These are phyloP conservation scores for honey bee (Apis mellifera) DNA, from an alignment of 1,140 invertebrate species.

Conservation along the genomic window DNA sequence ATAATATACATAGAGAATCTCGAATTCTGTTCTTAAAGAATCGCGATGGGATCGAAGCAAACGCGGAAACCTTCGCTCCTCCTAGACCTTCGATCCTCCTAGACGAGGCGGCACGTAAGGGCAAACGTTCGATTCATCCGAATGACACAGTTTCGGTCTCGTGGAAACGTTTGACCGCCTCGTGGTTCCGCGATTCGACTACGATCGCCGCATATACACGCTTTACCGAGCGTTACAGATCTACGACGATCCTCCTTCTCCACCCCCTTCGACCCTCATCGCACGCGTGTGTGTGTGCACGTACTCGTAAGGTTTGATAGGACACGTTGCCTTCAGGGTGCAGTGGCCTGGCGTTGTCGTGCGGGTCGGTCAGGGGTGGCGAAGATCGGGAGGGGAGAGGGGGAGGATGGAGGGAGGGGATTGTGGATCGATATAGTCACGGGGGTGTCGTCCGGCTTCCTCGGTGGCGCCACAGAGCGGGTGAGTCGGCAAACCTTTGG, in stretches of 20 bases:
- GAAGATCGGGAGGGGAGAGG: conserved; percentile 30
- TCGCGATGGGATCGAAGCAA: too few species aligned
- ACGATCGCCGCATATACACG: background rate
- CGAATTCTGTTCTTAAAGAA: too few species aligned
- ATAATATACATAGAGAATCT: too few species aligned
- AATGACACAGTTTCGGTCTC: conserved; percentile 32
- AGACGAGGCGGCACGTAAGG: background rate
- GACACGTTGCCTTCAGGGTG: conserved; percentile 70
- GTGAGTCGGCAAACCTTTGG: conserved; percentile 56
- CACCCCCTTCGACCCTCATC: background rate
- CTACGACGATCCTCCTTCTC: background rate
- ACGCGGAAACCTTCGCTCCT: background rate
- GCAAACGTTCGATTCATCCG: conserved; percentile 32
- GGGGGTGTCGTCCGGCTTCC: conserved; percentile 76
- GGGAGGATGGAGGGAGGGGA: conserved; percentile 21
- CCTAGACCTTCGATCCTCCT: background rate
- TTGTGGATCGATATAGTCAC: conserved; percentile 76
- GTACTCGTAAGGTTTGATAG: conserved; percentile 45
- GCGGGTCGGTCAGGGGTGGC: conserved; percentile 54
- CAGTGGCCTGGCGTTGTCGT: conserved; percentile 72
- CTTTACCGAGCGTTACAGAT: background rate
- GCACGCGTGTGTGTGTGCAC: background rate
- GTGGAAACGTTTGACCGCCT: conserved; percentile 32
- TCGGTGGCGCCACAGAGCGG: conserved; percentile 71
- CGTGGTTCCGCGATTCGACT: conserved; percentile 24